Evolutionary conservation across 2,797 vertebrate species (phyloP).

Genomic region (Bradypodion ventrale): DNA sequence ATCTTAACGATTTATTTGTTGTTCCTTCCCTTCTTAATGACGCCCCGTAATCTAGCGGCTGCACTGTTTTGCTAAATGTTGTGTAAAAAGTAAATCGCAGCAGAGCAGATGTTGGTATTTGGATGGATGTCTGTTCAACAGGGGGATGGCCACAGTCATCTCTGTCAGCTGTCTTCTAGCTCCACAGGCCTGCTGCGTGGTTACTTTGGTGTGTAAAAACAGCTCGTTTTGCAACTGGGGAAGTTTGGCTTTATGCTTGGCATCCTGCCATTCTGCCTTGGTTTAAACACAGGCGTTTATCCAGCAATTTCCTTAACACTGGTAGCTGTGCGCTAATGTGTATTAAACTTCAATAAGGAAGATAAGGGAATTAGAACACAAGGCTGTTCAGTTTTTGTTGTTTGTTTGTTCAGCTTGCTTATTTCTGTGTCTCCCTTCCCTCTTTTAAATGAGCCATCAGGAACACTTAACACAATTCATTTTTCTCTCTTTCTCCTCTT

Average conservation of each 20-base stretch:
- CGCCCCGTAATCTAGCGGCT: constrained; percentile 84
- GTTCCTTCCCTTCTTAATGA: constrained; percentile 77
- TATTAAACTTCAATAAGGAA: constrained; percentile 54
- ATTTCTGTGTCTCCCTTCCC: constrained; percentile 1
- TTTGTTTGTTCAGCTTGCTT: constrained; percentile 5
- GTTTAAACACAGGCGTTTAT: constrained; percentile 70
- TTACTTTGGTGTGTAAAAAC: constrained; percentile 93
- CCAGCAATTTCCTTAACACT: constrained; percentile 71
- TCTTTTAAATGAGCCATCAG: constrained; percentile 13
- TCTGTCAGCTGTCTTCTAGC: constrained; percentile 82
- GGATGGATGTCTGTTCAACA: constrained; percentile 78
- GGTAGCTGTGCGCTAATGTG: constrained; percentile 51
- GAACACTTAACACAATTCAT: constrained; percentile 13
- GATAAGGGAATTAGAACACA: constrained; percentile 8
- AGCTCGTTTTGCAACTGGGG: constrained; percentile 86
- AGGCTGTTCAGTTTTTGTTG: constrained; percentile 16
- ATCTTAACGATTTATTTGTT: constrained; percentile 74
- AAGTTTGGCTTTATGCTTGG: constrained; percentile 77
- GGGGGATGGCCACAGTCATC: constrained; percentile 81
- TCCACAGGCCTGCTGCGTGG: constrained; percentile 88
- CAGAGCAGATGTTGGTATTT: constrained; percentile 88
- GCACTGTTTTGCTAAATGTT: constrained; percentile 92
- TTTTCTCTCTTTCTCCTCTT: neutral
- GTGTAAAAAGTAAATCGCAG: constrained; percentile 93
- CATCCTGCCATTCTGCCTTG: constrained; percentile 67